phyloP scores from a whole-genome alignment of 2,888 invertebrate species.

The Drosophila mimetica region DNA sequence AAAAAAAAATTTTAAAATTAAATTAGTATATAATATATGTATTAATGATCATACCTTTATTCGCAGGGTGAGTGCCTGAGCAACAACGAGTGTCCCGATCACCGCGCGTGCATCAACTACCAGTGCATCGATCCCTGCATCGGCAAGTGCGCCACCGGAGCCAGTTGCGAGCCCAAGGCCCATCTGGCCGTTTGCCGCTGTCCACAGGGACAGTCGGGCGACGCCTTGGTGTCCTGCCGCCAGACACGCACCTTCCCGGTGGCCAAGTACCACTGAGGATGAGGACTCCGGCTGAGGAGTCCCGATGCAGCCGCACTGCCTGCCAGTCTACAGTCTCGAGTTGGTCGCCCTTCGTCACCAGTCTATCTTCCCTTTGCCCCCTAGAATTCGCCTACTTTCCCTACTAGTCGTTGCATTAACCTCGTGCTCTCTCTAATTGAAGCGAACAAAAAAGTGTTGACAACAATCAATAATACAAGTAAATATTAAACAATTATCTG shows the following conservation, averaged over 20 bases:
- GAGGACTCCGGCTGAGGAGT: slow-evolving; percentile 1
- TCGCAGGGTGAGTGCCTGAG: slow-evolving; percentile 90
- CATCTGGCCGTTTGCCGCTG: slow-evolving; percentile 94
- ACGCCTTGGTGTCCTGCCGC: slow-evolving; percentile 87
- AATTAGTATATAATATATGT: too few relatives aligned
- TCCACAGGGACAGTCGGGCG: slow-evolving; percentile 87
- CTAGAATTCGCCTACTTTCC: slow-evolving; percentile 2
- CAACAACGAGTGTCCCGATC: slow-evolving; percentile 91
- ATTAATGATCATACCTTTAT: too few relatives aligned
- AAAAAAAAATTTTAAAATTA: too few relatives aligned
- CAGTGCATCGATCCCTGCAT: slow-evolving; percentile 90
- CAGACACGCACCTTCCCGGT: slow-evolving; percentile 82
- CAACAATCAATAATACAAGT: slow-evolving; percentile 21
- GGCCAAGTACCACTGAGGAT: slow-evolving; percentile 80
- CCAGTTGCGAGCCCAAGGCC: slow-evolving; percentile 90
- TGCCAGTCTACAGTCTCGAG: slow-evolving; percentile 56
- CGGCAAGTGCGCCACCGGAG: slow-evolving; percentile 91
- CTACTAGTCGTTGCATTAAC: slow-evolving; percentile 43
- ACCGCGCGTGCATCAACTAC: slow-evolving; percentile 91
- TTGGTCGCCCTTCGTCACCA: not conserved
- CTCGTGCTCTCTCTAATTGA: slow-evolving; percentile 12
- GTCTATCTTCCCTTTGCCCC: not conserved
- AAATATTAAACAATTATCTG: not conserved
- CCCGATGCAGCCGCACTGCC: slow-evolving; percentile 64
- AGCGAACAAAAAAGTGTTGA: slow-evolving; percentile 6